These are phyloP conservation scores for Zele albiditarsus DNA, from an alignment of 2,888 invertebrate genomes.

Conservation along the genomic window DNA sequence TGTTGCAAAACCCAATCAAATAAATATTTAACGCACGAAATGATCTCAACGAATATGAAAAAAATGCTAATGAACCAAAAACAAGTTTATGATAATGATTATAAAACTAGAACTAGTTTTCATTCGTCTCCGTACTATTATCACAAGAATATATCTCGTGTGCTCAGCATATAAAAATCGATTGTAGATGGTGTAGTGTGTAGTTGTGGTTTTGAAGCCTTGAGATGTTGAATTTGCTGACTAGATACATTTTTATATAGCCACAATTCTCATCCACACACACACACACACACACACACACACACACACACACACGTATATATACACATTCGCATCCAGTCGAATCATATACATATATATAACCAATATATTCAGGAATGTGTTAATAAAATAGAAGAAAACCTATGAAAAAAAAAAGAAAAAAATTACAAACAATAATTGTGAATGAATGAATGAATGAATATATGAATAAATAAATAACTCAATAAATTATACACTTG, in stretches of 20 bases:
- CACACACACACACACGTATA: no score
- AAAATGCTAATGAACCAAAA: slow-evolving; percentile 32
- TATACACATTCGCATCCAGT: no score
- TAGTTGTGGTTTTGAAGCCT: slow-evolving; percentile 18
- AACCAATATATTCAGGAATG: no score
- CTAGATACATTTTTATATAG: not conserved
- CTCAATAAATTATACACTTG: not conserved
- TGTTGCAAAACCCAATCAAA: not conserved
- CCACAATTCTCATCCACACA: no score
- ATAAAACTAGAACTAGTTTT: slow-evolving; percentile 34
- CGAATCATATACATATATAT: no score
- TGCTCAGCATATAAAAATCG: slow-evolving; percentile 28
- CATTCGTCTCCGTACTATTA: not conserved
- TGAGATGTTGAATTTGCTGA: slow-evolving; percentile 10
- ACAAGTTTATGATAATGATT: slow-evolving; percentile 25
- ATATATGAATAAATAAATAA: not conserved
- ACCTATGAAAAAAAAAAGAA: not conserved
- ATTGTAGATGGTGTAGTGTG: slow-evolving; percentile 12
- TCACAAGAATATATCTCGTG: slow-evolving; percentile 22
- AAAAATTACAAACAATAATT: not conserved
- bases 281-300: no score
- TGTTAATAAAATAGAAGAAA: not conserved
- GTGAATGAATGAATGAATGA: not conserved
- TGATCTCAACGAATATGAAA: not conserved
- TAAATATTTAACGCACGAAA: slow-evolving; percentile 3